Evolutionary conservation across 2,797 vertebrate genomes (phyloP).

Genomic region (Aselliscus stoliczkanus): DNA sequence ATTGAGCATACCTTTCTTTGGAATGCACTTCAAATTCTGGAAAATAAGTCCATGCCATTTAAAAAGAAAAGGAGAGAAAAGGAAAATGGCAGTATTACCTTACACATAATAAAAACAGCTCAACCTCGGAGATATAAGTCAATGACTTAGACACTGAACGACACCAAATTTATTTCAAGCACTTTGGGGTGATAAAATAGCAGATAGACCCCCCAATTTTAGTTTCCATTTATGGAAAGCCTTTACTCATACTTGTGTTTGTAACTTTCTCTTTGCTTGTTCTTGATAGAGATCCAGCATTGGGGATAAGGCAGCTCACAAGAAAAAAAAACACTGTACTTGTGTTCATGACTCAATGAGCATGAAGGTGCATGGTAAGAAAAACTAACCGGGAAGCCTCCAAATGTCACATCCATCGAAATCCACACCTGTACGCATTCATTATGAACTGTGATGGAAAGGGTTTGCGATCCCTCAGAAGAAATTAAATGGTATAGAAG

Average conservation of each 20-base stretch:
- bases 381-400: not conserved
- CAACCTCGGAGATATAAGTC: not conserved
- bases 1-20: not conserved
- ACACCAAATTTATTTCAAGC: constrained; percentile 50
- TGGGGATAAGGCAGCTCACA: not conserved
- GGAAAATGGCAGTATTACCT: not conserved
- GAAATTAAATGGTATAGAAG: not conserved
- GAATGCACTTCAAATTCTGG: not conserved
- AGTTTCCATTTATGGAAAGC: not conserved
- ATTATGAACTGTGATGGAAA: not conserved
- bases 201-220: constrained; percentile 37
- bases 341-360: not conserved
- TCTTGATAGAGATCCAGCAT: not conserved
- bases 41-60: not conserved
- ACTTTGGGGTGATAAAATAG: constrained; percentile 54
- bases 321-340: not conserved
- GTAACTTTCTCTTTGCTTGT: not conserved
- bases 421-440: not conserved
- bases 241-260: not conserved
- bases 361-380: not conserved
- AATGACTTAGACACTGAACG: constrained; percentile 49
- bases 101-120: constrained; percentile 19
- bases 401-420: not conserved
- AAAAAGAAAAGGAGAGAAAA: not conserved
- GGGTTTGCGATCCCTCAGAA: not conserved